phyloP scores from a whole-genome alignment of 35 echinoderm and acorn worm genomes.

The Apostichopus parvimensis region DNA sequence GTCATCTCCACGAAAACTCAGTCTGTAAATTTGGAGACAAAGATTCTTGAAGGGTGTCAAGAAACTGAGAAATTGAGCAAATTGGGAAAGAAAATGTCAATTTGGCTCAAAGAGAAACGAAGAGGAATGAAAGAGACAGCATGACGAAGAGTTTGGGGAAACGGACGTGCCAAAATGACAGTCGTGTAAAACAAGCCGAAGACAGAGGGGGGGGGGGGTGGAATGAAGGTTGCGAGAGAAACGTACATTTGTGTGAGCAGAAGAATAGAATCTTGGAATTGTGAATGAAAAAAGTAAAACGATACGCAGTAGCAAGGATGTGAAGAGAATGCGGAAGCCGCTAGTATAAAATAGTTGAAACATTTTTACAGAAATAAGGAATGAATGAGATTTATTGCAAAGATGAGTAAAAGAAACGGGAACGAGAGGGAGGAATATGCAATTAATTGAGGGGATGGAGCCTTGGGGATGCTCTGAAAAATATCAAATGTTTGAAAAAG shows the following conservation, averaged over 20 bases:
- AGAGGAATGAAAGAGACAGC: background rate
- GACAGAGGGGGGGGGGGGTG: background rate
- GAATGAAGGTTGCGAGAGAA: too few relatives aligned
- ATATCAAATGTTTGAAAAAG: too few relatives aligned
- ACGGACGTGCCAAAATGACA: background rate
- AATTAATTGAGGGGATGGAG: too few relatives aligned
- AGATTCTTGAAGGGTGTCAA: background rate
- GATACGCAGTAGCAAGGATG: background rate
- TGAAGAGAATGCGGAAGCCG: background rate
- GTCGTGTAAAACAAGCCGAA: background rate
- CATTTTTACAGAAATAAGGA: too few relatives aligned
- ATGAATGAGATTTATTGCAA: too few relatives aligned
- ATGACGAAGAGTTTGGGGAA: background rate
- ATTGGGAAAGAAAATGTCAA: background rate
- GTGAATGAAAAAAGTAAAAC: background rate
- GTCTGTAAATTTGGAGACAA: background rate
- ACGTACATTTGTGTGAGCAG: background rate
- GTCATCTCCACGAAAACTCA: background rate
- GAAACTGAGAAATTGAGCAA: conserved; percentile 4
- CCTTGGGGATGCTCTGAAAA: too few relatives aligned
- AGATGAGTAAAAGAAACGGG: too few relatives aligned
- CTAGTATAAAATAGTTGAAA: too few relatives aligned
- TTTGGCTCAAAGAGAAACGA: background rate
- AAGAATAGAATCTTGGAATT: background rate
- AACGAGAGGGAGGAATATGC: too few relatives aligned